Percentiles rank a stretch among this genome's conserved stretches.
Evolutionary conservation across 2,797 vertebrate species (phyloP).

Genomic region (Crenichthys baileyi): DNA sequence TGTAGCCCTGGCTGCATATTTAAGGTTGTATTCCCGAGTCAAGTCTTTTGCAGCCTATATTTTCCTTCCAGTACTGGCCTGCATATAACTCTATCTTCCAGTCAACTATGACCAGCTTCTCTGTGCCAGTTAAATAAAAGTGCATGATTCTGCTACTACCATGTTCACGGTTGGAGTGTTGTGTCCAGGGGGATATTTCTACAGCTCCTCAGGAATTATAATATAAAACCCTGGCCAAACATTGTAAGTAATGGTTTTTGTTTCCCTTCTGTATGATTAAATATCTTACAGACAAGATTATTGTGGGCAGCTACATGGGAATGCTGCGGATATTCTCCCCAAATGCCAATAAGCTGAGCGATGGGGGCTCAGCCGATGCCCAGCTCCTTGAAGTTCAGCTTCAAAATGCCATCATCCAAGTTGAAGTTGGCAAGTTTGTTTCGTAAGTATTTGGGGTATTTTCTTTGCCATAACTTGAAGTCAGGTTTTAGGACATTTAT

Average conservation of each 20-base stretch:
- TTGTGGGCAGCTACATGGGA: conserved; percentile 94
- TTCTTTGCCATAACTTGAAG: neutral
- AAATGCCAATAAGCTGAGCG: conserved; percentile 80
- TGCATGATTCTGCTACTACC: neutral
- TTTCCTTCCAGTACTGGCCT: neutral
- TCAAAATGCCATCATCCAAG: conserved; percentile 89
- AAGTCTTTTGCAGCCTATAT: neutral
- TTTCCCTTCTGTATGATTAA: conserved; percentile 10
- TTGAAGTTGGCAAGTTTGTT: conserved; percentile 96
- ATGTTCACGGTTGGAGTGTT: neutral
- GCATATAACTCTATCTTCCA: neutral
- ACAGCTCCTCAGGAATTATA: neutral
- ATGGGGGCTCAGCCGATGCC: conserved; percentile 81
- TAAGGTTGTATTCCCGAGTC: neutral
- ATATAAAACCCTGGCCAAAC: neutral
- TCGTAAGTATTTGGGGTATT: conserved; percentile 88
- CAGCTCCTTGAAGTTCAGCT: conserved; percentile 93
- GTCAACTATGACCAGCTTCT: no score
- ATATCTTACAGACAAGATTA: conserved; percentile 87
- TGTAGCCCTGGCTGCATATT: neutral
- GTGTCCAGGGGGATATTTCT: neutral
- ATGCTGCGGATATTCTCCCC: conserved; percentile 92
- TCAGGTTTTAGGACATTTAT: neutral
- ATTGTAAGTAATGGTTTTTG: neutral
- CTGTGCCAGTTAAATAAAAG: neutral